Conservation (phyloP, 2,113 vertebrate genomes). For the Oenanthe melanoleuca region DNA sequence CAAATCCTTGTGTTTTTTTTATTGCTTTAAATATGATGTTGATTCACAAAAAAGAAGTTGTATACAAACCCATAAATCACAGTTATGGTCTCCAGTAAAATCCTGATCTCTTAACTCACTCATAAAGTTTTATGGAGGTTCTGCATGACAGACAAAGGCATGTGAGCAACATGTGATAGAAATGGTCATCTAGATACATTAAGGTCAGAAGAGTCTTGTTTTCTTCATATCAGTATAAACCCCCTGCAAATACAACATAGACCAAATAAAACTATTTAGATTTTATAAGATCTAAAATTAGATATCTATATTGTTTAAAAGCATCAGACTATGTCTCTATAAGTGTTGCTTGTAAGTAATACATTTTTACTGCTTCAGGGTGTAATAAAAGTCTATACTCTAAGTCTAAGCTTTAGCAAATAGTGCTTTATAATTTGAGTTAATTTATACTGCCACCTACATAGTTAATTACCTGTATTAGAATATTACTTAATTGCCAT, state of each 20-base stretch:
- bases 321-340: background rate
- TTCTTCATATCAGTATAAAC: background rate
- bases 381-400: background rate
- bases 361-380: background rate
- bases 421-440: background rate
- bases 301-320: background rate
- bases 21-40: background rate
- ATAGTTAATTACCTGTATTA: conserved; percentile 17
- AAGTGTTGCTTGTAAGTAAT: background rate
- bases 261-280: background rate
- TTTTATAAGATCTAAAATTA: background rate
- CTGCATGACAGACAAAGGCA: background rate
- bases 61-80: background rate
- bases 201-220: background rate
- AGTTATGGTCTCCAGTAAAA: background rate
- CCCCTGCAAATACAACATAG: rapidly evolving
- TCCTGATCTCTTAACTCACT: background rate
- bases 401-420: background rate
- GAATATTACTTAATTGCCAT: conserved; percentile 25
- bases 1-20: background rate
- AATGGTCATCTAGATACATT: background rate
- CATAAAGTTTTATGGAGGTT: background rate
- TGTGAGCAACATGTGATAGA: background rate
- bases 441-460: conserved; percentile 10
- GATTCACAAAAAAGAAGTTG: background rate